Base-by-base conservation (phyloP, 2,113 vertebrate species). In the Zosterops lateralis region DNA sequence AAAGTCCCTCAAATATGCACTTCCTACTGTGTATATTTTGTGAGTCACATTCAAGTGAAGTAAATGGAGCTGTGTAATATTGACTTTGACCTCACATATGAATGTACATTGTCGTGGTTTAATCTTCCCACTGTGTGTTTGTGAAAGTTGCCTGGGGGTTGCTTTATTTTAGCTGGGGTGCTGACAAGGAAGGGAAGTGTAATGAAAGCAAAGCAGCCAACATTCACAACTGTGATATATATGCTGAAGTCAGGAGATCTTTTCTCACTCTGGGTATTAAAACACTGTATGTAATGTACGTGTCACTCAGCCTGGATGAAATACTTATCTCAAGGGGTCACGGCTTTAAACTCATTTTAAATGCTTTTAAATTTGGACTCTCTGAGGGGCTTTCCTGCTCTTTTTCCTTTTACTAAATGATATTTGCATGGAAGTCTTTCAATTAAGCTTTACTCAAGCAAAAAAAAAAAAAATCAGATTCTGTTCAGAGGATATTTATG, bases 181-280 rank as follows among this genome's bases (percentile, higher is more conserved):
- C 84, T 89, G 90, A 93, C 83, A 96, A 47, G 71, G 94, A 96
- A 95, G 79, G 78, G 44, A 89, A 91, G 61, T 89, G 64, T 76
- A 92, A 92, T 93, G 65, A 77, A 95, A 97, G 86, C 48, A 91
- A 79, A 96, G 79, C 91, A 91, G 57, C 14, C 78, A 95, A 62
- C 4, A 3, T 96, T 91, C 84, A 71, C 80, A 93, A 92, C 92
- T 77, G 17, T 79, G 85, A 78, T 83, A 31, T 81, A 76, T 83
- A 21, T 88, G 85, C 76, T 93, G 85, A 96, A 90, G 89, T 93
- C 67, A 86, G 84, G 77, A 95, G 91, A 87, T 88, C 26, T 94
- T 51, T 77, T 32, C 45, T 95, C 48, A 65, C 47, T 78, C 32
- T 51, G 66, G 57, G 51, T 66, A 93, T 83, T n/a, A 87, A 68